phyloP scores from a whole-genome alignment of 2,113 vertebrate species.

The Hippocampus guttulatus region DNA sequence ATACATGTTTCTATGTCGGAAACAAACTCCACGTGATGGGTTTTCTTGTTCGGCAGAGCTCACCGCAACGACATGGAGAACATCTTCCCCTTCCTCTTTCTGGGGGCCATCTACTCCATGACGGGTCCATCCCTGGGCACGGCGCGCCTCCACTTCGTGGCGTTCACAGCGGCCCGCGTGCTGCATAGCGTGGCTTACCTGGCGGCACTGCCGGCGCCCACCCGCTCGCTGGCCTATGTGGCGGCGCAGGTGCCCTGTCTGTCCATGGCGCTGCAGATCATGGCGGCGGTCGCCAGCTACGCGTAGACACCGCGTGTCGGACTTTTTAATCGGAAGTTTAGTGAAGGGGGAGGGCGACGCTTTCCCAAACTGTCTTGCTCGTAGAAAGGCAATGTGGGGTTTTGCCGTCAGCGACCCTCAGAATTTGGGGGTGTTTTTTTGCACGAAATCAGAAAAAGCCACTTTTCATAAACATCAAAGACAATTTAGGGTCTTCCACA shows the following conservation, averaged over 20 bases:
- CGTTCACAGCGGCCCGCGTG: constrained; percentile 79
- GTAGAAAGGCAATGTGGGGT: too few species aligned
- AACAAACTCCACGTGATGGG: too few species aligned
- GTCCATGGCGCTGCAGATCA: constrained; percentile 91
- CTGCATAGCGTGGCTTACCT: constrained; percentile 86
- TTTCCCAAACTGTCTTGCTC: not conserved
- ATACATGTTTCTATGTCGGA: too few species aligned
- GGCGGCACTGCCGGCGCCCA: constrained; percentile 74
- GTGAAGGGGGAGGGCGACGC: not conserved
- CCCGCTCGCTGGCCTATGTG: constrained; percentile 81
- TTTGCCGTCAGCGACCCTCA: too few species aligned
- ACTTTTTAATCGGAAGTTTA: not conserved
- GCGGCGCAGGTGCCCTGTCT: constrained; percentile 85
- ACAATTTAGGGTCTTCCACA: too few species aligned
- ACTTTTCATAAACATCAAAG: too few species aligned
- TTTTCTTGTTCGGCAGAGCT: constrained; percentile 65
- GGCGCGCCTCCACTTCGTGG: constrained; percentile 85
- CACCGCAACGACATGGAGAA: constrained; percentile 92
- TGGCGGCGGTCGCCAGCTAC: constrained; percentile 56
- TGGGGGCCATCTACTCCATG: constrained; percentile 86
- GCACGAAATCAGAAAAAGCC: too few species aligned
- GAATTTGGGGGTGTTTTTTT: too few species aligned
- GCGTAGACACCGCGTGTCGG: not conserved
- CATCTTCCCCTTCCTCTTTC: constrained; percentile 92
- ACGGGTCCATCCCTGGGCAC: constrained; percentile 71